phyloP scores from a whole-genome alignment of 2,113 vertebrate genomes.

The Corythornis vintsioides region DNA sequence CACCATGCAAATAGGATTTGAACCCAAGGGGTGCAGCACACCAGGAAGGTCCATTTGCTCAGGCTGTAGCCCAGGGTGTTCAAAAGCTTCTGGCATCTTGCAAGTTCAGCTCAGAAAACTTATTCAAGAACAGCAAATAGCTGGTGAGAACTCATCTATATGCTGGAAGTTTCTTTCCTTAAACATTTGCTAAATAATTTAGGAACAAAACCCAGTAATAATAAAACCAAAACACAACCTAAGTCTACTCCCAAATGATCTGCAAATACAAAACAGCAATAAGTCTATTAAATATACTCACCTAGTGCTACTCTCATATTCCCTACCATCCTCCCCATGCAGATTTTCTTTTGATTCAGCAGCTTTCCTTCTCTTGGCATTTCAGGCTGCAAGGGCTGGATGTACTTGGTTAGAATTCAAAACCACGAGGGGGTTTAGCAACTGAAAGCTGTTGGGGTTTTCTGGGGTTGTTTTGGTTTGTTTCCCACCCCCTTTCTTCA shows the following conservation, averaged over 20 bases:
- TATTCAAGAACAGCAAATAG: neutral
- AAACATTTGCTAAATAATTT: constrained; percentile 44
- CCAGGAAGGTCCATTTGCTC: neutral
- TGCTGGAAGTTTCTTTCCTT: neutral
- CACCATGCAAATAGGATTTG: neutral
- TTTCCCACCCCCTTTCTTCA: neutral
- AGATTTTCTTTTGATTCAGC: constrained; percentile 40
- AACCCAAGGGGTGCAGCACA: neutral
- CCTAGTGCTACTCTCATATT: neutral
- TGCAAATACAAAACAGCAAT: neutral
- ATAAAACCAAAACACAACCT: neutral
- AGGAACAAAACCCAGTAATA: neutral
- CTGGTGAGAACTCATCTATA: neutral
- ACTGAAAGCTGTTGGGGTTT: neutral
- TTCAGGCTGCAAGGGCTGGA: constrained; percentile 25
- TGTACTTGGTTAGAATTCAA: constrained; percentile 48
- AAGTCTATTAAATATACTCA: constrained; percentile 4
- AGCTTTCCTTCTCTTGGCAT: constrained; percentile 45
- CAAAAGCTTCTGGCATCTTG: neutral
- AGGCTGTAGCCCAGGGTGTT: neutral
- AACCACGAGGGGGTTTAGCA: constrained; percentile 7
- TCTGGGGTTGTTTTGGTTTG: neutral
- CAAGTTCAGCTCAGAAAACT: neutral
- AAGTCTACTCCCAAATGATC: constrained; percentile 9
- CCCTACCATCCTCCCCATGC: neutral